Evolutionary conservation across 1,140 invertebrate genomes (phyloP).

Genomic region (Procambarus clarkii): DNA sequence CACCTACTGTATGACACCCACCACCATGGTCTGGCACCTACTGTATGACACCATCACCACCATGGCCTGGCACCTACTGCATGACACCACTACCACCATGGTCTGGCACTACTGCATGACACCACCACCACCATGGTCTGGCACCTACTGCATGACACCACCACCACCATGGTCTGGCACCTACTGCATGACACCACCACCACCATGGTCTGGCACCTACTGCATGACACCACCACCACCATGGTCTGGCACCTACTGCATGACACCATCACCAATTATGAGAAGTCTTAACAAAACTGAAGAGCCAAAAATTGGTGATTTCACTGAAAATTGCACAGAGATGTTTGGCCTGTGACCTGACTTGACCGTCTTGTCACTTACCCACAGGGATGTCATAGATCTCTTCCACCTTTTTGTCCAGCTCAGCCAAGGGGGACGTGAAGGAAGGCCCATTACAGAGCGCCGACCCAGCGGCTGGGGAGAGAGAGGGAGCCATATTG

Average conservation of each 20-base stretch:
- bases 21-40: conserved; percentile 21
- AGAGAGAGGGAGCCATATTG: conserved; percentile 57
- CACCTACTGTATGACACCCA: conserved; percentile 16
- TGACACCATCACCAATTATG: conserved; percentile 18
- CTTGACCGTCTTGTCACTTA: conserved; percentile 20
- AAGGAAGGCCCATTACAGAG: conserved; percentile 59
- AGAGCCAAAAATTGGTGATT: conserved; percentile 9
- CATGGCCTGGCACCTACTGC: conserved; percentile 13
- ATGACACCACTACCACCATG: conserved; percentile 6
- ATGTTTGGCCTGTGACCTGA: not conserved
- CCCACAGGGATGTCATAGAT: conserved; percentile 61
- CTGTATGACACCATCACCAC: conserved; percentile 18
- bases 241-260: conserved; percentile 22
- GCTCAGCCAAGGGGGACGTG: conserved; percentile 53
- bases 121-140: conserved; percentile 21
- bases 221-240: conserved; percentile 22
- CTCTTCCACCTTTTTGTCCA: conserved; percentile 52
- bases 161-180: conserved; percentile 30
- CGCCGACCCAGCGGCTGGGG: conserved; percentile 47
- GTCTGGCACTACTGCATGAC: conserved; percentile 17
- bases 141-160: conserved; percentile 17
- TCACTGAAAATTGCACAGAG: not conserved
- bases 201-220: conserved; percentile 17
- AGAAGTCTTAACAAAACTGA: not conserved
- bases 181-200: conserved; percentile 20